A percentile compares a stretch with the other conserved stretches of the same genome.
Conservation (phyloP, 2,797 vertebrate species). For the Semaprochilodus insignis region DNA sequence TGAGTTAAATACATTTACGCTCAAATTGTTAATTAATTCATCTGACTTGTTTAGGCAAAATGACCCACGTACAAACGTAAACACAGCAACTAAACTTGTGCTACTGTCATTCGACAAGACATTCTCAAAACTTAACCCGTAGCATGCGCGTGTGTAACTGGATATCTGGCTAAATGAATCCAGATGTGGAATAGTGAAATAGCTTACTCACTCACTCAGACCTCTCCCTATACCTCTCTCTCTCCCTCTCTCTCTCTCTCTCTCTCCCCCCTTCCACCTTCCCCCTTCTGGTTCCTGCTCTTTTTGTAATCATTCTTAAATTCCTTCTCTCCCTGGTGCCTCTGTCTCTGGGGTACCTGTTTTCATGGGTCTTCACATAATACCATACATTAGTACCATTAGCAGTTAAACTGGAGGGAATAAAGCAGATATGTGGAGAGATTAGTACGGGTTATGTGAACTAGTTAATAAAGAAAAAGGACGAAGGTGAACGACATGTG, state of each 20-base stretch:
- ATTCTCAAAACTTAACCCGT: background rate
- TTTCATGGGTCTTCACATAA: constrained; percentile 23
- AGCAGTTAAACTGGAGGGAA: background rate
- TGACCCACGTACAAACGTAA: background rate
- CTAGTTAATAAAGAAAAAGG: background rate
- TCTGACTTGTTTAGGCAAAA: background rate
- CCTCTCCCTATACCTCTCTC: background rate
- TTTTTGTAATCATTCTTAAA: constrained; percentile 13
- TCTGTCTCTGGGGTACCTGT: background rate
- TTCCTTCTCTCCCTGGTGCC: constrained; percentile 23
- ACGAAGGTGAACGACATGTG: too few species aligned
- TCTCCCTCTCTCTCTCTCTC: background rate
- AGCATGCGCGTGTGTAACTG: constrained; percentile 50
- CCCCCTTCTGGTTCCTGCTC: constrained; percentile 18
- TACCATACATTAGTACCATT: background rate
- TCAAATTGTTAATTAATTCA: background rate
- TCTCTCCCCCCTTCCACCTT: background rate
- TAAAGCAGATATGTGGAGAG: background rate
- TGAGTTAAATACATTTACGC: too few species aligned
- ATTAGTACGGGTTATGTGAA: background rate
- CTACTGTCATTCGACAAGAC: background rate
- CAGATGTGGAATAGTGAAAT: constrained; percentile 76
- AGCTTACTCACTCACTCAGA: constrained; percentile 37
- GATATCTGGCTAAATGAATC: constrained; percentile 74
- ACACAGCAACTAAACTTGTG: background rate